Base-by-base conservation (phyloP, 1,140 invertebrate species). In the Maniola jurtina region DNA sequence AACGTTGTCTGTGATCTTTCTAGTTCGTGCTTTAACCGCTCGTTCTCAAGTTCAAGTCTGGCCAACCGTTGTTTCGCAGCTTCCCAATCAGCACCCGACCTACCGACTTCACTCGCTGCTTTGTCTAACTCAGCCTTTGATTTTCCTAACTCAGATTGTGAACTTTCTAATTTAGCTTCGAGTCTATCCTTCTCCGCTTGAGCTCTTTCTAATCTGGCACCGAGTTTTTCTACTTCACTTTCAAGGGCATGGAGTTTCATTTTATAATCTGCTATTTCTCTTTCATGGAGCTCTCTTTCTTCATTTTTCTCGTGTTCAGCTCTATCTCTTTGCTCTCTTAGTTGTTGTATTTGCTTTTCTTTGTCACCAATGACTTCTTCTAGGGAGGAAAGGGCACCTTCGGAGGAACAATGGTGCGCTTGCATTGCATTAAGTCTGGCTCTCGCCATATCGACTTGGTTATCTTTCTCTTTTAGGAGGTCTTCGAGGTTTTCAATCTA, bases 401-500 rank as follows among this genome's bases (percentile, higher is more conserved):
- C 97, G 48, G 96, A 97, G 65, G 95, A 97, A 86, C 96, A 97
- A 83, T 98, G 96, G 79, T 98, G 96, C 7, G 96, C 96, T 92
- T 98, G 97, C 94, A 98, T 97, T 45, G 96, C 95, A 13, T 96
- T 95, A 9, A 98, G 86, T 62, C 98, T 94, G 13, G 97, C 96
- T 71, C 97, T 93, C 0, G 98, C 96, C 95, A 98, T 97, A 77
- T 98, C 97, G 62, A 99, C 96, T 92, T 99, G 97, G 86, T 98
- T 98, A 88, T 99, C 98, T 91, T 99, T 99, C 88, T 99, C 98
- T 91, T 98, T 98, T 10, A 99, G 92, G 55, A 98, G 92, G 83
- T 99, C 98, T 92, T 99, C 98, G 48, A 99, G 91, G 88, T 98
- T 98, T 91, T 99, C 98, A 86, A 99, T 98, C 97, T 99, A 89